A percentile compares a stretch with the other conserved stretches of the same genome.
Conservation (phyloP, 2,113 vertebrate genomes). For the Zapornia atra region DNA sequence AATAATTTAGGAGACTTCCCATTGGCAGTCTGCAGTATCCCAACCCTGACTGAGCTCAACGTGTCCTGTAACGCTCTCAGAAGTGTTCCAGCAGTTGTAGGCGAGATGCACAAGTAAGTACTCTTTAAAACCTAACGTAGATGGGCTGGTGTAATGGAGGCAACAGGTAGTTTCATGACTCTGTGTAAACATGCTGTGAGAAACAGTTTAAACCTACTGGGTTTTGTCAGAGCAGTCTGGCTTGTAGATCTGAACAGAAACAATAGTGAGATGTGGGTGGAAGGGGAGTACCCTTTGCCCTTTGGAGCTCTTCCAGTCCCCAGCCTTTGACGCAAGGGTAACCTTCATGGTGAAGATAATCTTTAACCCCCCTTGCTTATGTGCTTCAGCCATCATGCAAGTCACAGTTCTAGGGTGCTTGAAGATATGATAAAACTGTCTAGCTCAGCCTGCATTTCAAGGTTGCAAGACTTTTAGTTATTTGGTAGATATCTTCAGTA, state of each 20-base stretch:
- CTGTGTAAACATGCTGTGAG: neutral
- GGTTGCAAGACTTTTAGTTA: neutral
- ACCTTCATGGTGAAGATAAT: neutral
- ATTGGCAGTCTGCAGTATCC: conserved; percentile 87
- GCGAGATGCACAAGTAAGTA: conserved; percentile 91
- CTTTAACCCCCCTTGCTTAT: neutral
- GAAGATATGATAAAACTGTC: neutral
- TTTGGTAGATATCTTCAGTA: neutral
- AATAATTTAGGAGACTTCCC: conserved; percentile 94
- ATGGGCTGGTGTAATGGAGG: neutral
- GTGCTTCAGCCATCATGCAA: neutral
- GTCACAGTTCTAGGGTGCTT: neutral
- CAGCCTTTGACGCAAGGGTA: neutral
- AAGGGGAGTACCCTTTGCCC: neutral
- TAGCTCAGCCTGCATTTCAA: neutral
- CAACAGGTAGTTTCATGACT: neutral
- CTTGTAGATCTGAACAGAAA: neutral
- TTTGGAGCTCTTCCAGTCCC: neutral
- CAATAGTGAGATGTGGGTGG: neutral
- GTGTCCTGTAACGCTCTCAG: conserved; percentile 92
- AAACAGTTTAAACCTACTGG: neutral
- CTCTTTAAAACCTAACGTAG: neutral
- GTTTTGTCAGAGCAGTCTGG: neutral
- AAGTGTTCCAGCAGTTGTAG: conserved; percentile 82
- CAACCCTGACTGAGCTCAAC: conserved; percentile 91